Conservation (phyloP, 2,888 invertebrate species). For the Neuroscelio doddi region DNA sequence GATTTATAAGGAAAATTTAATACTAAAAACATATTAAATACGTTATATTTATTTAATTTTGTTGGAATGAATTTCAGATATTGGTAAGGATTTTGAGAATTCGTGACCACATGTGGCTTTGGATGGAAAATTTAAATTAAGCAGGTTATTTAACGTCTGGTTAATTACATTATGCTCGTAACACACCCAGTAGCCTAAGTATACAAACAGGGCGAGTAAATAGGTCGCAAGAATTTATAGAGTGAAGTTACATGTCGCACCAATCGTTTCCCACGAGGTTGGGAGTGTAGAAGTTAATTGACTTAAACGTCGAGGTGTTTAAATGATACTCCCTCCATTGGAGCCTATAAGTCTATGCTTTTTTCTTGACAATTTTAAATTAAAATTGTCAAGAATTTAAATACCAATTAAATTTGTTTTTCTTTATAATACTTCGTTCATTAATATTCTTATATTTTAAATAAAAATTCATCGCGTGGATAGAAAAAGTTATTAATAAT, state of each 20-base stretch:
- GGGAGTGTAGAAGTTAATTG: conserved; percentile 51
- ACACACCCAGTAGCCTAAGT: conserved; percentile 42
- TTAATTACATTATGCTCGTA: conserved; percentile 36
- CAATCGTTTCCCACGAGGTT: conserved; percentile 51
- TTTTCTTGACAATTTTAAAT: too few relatives aligned
- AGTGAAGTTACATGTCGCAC: conserved; percentile 50
- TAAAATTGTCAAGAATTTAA: too few relatives aligned
- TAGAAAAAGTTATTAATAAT: too few relatives aligned
- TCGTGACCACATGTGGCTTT: conserved; percentile 2
- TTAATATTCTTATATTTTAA: too few relatives aligned
- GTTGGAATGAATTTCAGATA: too few relatives aligned
- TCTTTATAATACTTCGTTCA: too few relatives aligned
- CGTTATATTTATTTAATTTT: too few relatives aligned
- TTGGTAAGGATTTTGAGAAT: background rate
- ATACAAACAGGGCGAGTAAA: conserved; percentile 47
- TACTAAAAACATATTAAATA: too few relatives aligned
- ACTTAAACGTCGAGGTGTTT: conserved; percentile 45
- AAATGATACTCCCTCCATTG: conserved; percentile 25
- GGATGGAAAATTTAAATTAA: conserved; percentile 39
- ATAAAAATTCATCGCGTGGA: too few relatives aligned
- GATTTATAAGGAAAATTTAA: background rate
- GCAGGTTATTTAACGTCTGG: conserved; percentile 41
- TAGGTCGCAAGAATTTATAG: conserved; percentile 56
- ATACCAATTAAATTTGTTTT: too few relatives aligned
- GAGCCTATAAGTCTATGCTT: background rate